Conservation (phyloP, 1,140 invertebrate species). For the Lycorma delicatula region DNA sequence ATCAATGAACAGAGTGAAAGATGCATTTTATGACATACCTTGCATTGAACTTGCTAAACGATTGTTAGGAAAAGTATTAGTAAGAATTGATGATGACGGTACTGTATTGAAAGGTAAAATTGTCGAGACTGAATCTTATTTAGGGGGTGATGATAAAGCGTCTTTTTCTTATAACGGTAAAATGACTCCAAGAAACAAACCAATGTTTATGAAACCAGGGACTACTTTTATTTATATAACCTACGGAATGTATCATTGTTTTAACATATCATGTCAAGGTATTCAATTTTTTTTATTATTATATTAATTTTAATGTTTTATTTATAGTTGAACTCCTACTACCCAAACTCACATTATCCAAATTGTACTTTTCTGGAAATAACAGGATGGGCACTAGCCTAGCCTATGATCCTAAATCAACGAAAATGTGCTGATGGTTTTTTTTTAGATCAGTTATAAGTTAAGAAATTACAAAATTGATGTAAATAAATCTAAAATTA, state of each 20-base stretch:
- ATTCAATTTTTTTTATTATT: too few relatives aligned
- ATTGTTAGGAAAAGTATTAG: conserved; percentile 51
- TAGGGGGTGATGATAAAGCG: conserved; percentile 61
- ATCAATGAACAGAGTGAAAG: too few relatives aligned
- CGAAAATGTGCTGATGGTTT: too few relatives aligned
- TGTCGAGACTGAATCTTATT: conserved; percentile 72
- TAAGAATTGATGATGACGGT: conserved; percentile 36
- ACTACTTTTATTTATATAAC: conserved; percentile 72
- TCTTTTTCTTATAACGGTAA: conserved; percentile 59
- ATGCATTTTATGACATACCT: conserved; percentile 38
- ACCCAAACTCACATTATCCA: too few relatives aligned
- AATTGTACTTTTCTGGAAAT: too few relatives aligned
- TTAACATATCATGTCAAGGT: conserved; percentile 74
- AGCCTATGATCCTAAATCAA: too few relatives aligned
- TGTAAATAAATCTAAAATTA: too few relatives aligned
- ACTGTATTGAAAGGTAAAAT: conserved; percentile 46
- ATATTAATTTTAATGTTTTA: too few relatives aligned
- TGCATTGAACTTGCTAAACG: conserved; percentile 46
- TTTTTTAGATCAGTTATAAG: too few relatives aligned
- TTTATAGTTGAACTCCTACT: too few relatives aligned
- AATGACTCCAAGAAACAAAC: conserved; percentile 55
- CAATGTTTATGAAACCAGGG: conserved; percentile 75
- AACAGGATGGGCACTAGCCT: too few relatives aligned
- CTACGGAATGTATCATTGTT: conserved; percentile 75
- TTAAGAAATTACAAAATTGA: too few relatives aligned